phyloP scores from a whole-genome alignment of 2,888 invertebrate species.

The Eutolmus rufibarbis region DNA sequence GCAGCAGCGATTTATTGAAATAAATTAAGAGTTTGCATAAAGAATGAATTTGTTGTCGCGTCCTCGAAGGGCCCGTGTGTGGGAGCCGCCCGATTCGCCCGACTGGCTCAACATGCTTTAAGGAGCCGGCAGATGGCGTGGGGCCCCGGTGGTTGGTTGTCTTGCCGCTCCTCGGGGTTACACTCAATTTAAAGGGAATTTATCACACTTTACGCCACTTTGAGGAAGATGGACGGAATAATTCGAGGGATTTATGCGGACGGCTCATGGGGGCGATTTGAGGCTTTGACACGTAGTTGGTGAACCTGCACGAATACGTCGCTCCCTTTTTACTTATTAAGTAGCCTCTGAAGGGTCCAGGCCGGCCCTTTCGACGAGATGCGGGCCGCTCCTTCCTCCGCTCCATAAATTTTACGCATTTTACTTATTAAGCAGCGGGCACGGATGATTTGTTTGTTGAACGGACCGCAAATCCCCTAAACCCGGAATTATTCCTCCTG shows the following conservation, averaged over 20 bases:
- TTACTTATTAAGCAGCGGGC: neutral
- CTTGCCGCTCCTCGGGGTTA: neutral
- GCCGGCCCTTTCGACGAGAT: no score
- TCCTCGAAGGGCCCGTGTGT: neutral
- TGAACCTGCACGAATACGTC: neutral
- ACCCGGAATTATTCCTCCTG: neutral
- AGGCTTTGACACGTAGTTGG: neutral
- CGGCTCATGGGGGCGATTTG: neutral
- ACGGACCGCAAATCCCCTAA: neutral
- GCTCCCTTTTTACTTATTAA: neutral
- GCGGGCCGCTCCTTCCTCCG: neutral
- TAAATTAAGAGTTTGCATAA: conserved; percentile 22
- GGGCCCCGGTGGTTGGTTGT: neutral
- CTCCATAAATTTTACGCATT: neutral
- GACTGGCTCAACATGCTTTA: neutral
- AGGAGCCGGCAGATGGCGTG: neutral
- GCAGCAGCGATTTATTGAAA: conserved; percentile 28
- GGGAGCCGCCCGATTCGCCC: neutral
- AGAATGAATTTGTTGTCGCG: conserved; percentile 7
- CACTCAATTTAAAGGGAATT: neutral
- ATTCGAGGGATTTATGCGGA: neutral
- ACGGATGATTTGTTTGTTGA: neutral
- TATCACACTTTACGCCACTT: neutral
- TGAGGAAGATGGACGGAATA: neutral
- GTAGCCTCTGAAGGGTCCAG: neutral